Conservation (phyloP, 1,140 invertebrate species). For the Ooceraea biroi region DNA sequence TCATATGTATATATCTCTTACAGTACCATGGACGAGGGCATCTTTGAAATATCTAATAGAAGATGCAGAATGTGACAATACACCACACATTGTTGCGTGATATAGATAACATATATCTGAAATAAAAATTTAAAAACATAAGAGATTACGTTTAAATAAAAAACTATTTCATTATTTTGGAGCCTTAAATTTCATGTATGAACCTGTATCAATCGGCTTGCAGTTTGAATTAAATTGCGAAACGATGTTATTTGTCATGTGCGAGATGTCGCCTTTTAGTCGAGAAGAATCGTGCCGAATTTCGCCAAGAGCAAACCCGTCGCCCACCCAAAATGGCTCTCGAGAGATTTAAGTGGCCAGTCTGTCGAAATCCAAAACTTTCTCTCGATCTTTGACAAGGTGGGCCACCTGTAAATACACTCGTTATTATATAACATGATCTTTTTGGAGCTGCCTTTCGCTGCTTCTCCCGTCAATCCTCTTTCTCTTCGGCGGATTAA, state of each 20-base stretch:
- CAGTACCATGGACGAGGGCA: not conserved
- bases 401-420: conserved; percentile 15
- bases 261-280: not conserved
- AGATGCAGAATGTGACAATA: not conserved
- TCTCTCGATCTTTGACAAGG: conserved; percentile 39
- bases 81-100: not conserved
- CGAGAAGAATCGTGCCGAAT: conserved; percentile 13
- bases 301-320: conserved; percentile 23
- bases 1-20: not conserved
- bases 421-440: conserved; percentile 32
- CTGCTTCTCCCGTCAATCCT: not conserved
- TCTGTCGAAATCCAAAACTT: conserved; percentile 65
- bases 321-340: conserved; percentile 22
- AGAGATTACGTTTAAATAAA: too few species aligned
- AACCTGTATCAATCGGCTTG: too few species aligned
- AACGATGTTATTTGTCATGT: not conserved
- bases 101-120: not conserved
- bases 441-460: not conserved
- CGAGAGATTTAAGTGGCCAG: conserved; percentile 33
- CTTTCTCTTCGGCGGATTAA: not conserved
- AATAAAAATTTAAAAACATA: not conserved
- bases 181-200: too few species aligned
- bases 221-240: too few species aligned
- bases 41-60: not conserved
- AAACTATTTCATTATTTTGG: too few species aligned